Conservation (phyloP, 2,888 invertebrate genomes). For the Napeogenes inachia region DNA sequence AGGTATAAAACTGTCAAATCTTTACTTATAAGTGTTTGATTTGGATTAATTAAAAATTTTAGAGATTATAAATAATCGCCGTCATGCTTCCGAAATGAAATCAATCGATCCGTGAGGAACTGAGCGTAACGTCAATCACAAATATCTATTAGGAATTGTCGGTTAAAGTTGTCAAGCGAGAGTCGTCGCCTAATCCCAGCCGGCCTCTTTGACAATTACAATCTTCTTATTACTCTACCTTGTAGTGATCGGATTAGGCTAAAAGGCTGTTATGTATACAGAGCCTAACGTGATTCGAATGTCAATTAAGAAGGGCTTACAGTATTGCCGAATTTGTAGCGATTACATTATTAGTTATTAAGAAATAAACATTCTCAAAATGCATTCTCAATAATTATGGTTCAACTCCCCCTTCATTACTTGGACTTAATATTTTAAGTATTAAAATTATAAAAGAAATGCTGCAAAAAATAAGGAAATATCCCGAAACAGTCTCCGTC, state of each 20-base stretch:
- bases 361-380: too few relatives aligned
- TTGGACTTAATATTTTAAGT: too few relatives aligned
- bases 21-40: slow-evolving; percentile 1
- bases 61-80: slow-evolving; percentile 44
- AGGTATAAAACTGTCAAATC: too few relatives aligned
- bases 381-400: too few relatives aligned
- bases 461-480: slow-evolving; percentile 20
- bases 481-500: slow-evolving; percentile 19
- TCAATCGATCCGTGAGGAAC: slow-evolving; percentile 40
- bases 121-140: slow-evolving; percentile 48
- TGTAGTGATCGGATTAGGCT: slow-evolving; percentile 61
- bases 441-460: slow-evolving; percentile 6
- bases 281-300: slow-evolving; percentile 46
- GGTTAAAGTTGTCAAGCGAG: slow-evolving; percentile 28
- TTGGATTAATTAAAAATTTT: slow-evolving; percentile 28
- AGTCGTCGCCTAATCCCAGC: slow-evolving; percentile 44
- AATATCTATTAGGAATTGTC: slow-evolving; percentile 55
- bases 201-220: slow-evolving; percentile 68
- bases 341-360: neutral
- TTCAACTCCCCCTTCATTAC: too few relatives aligned
- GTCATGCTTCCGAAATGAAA: slow-evolving; percentile 47
- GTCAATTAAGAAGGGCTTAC: slow-evolving; percentile 42
- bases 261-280: slow-evolving; percentile 69
- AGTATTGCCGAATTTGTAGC: slow-evolving; percentile 20
- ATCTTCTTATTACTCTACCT: slow-evolving; percentile 59